Conservation (phyloP, 2,113 vertebrate species). For the Sitta europaea region DNA sequence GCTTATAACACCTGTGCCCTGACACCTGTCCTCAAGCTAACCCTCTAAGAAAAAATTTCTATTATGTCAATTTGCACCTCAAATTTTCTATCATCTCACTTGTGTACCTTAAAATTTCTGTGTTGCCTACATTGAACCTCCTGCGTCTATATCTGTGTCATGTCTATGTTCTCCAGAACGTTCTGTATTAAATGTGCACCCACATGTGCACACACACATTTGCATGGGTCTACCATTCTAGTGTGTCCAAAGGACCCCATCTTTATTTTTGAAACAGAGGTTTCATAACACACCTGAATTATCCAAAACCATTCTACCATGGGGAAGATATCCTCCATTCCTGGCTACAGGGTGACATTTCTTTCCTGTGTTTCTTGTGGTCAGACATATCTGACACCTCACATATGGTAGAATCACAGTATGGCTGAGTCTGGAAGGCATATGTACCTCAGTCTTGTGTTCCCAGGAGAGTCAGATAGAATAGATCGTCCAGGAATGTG, state of each 20-base stretch:
- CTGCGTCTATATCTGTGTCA: background rate
- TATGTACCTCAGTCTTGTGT: background rate
- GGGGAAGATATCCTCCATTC: background rate
- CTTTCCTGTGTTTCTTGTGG: background rate
- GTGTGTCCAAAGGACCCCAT: background rate
- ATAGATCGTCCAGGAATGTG: background rate
- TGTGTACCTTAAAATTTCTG: background rate
- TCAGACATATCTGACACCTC: background rate
- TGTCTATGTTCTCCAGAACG: background rate
- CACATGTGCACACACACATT: background rate
- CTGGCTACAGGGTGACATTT: background rate
- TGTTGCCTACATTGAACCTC: background rate
- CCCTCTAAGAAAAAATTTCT: background rate
- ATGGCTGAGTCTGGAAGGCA: background rate
- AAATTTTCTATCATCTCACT: background rate
- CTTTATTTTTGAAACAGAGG: background rate
- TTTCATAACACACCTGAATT: background rate
- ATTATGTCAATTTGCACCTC: background rate
- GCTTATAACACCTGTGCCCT: background rate
- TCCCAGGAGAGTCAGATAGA: background rate
- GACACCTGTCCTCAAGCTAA: background rate
- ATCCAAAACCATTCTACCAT: background rate
- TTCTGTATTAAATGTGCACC: background rate
- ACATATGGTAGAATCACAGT: background rate
- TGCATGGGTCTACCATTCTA: background rate